Conservation (phyloP, 2,113 vertebrate genomes). For the Erythrocebus patas region DNA sequence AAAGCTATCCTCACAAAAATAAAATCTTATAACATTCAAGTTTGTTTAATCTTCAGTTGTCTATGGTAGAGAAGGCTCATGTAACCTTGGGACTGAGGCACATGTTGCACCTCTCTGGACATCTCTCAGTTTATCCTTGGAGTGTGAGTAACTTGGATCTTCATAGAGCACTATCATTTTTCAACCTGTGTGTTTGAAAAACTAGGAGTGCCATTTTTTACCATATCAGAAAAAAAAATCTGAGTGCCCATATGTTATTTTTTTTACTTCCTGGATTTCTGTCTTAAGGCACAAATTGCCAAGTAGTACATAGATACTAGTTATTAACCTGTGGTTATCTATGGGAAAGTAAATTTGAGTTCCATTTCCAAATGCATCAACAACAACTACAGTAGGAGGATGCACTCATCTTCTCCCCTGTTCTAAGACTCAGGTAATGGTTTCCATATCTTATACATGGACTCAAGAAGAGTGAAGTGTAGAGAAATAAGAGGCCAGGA, state of each 20-base stretch:
- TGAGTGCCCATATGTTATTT: constrained; percentile 9
- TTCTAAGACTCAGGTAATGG: not conserved
- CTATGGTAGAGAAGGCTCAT: not conserved
- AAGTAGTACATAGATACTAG: not conserved
- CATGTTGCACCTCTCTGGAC: not conserved
- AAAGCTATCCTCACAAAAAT: not conserved
- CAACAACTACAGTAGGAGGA: not conserved
- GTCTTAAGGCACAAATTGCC: not conserved
- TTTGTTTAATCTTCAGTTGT: not conserved
- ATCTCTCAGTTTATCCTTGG: not conserved
- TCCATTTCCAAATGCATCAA: not conserved
- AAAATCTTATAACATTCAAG: not conserved
- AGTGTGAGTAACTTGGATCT: not conserved
- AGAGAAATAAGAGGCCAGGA: not conserved
- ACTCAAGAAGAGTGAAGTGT: not conserved
- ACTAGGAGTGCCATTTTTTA: not conserved
- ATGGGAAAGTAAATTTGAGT: not conserved
- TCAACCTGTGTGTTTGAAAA: not conserved
- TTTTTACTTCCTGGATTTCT: constrained; percentile 40
- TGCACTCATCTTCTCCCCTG: not conserved
- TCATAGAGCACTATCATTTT: not conserved
- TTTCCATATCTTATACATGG: not conserved
- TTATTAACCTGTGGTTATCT: not conserved
- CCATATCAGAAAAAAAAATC: not conserved
- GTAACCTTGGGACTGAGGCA: not conserved